These are phyloP conservation scores for Armadillidium nasatum DNA, from an alignment of 1,140 invertebrate species.

Conservation along the genomic window DNA sequence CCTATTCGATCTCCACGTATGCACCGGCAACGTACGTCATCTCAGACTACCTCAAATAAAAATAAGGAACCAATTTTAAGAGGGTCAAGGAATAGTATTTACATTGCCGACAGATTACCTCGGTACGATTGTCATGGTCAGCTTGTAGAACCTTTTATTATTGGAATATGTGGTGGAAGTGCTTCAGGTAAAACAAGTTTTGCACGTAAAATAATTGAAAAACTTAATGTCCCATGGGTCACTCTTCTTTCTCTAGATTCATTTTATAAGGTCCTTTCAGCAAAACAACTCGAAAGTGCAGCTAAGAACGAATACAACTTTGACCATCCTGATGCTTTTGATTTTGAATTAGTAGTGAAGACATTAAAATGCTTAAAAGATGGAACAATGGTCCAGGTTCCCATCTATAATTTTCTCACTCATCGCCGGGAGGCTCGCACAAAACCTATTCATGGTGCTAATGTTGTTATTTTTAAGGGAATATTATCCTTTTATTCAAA, in stretches of 20 bases:
- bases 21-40: conserved; percentile 71
- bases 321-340: conserved; percentile 98
- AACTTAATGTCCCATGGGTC: conserved; percentile 95
- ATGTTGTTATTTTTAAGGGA: conserved; percentile 99
- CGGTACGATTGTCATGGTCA: conserved; percentile 93
- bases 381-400: conserved; percentile 94
- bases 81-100: conserved; percentile 81
- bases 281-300: conserved; percentile 85
- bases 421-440: conserved; percentile 56
- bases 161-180: conserved; percentile 97
- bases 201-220: conserved; percentile 94
- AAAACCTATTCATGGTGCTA: conserved; percentile 99
- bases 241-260: conserved; percentile 98
- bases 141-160: conserved; percentile 92
- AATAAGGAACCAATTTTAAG: conserved; percentile 40
- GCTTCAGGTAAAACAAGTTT: conserved; percentile 98
- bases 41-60: conserved; percentile 56
- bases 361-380: conserved; percentile 86
- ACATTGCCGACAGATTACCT: conserved; percentile 92
- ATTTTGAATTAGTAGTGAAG: conserved; percentile 83
- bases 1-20: conserved; percentile 62
- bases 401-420: conserved; percentile 95
- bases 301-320: conserved; percentile 94
- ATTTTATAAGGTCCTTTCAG: conserved; percentile 95
- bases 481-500: conserved; percentile 91